phyloP scores from a whole-genome alignment of 2,888 invertebrate genomes.

The Luperina nickerlii region DNA sequence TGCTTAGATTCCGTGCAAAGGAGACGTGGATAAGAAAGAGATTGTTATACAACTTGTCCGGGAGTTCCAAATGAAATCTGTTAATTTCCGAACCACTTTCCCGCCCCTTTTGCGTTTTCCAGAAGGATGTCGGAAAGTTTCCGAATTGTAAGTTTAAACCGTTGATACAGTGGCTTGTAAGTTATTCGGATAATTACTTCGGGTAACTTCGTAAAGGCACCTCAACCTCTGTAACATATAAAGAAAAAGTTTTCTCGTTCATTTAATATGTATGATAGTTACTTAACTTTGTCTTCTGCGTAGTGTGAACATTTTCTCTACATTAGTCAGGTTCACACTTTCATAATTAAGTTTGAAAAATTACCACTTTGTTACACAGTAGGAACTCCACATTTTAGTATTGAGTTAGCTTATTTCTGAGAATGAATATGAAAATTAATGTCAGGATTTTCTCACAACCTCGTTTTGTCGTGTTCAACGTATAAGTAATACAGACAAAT shows the following conservation, averaged over 20 bases:
- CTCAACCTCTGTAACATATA: conserved; percentile 44
- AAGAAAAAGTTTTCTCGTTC: conserved; percentile 63
- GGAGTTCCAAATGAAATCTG: conserved; percentile 70
- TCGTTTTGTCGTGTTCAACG: conserved; percentile 16
- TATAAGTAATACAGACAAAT: conserved; percentile 54
- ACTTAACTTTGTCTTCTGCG: conserved; percentile 48
- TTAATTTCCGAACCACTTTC: conserved; percentile 68
- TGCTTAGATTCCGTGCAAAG: conserved; percentile 79
- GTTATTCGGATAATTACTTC: conserved; percentile 63
- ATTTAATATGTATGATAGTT: conserved; percentile 63
- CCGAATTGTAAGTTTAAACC: conserved; percentile 56
- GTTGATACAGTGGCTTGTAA: conserved; percentile 60
- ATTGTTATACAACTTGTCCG: conserved; percentile 65
- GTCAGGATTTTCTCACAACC: conserved; percentile 25
- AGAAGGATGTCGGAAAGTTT: conserved; percentile 54
- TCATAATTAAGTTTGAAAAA: conserved; percentile 55
- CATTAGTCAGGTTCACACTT: conserved; percentile 46
- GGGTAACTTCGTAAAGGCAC: conserved; percentile 38
- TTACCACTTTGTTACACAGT: conserved; percentile 19
- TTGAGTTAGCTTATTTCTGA: conserved; percentile 7
- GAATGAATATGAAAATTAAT: conserved; percentile 16
- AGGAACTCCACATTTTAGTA: conserved; percentile 29
- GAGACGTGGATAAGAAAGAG: conserved; percentile 65
- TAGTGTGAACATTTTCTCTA: conserved; percentile 53
- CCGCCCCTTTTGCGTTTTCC: conserved; percentile 52